Percentiles rank a stretch among this genome's conserved stretches.
Evolutionary conservation across 2,113 vertebrate genomes (phyloP).

Genomic region (Siphamia tubifer): DNA sequence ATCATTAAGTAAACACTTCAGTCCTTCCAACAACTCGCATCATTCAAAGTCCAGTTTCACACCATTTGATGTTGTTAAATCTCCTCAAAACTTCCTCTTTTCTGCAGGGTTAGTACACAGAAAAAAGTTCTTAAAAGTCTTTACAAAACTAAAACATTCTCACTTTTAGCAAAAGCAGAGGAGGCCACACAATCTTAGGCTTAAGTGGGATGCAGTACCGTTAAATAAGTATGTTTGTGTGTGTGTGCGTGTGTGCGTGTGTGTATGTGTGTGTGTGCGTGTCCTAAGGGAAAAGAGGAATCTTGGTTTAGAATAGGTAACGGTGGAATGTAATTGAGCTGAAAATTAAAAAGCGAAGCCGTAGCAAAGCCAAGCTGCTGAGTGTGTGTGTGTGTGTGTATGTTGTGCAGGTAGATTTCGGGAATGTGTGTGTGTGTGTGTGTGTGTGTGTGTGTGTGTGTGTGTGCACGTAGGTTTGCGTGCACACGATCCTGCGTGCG

Average conservation of each 20-base stretch:
- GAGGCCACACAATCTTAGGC: conserved; percentile 43
- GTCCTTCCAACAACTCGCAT: neutral
- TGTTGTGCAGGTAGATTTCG: conserved; percentile 20
- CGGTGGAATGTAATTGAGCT: conserved; percentile 80
- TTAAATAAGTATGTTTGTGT: conserved; percentile 48
- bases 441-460: conserved; percentile 33
- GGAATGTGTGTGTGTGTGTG: conserved; percentile 22
- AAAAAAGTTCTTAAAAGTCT: conserved; percentile 39
- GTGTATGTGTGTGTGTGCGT: conserved; percentile 13
- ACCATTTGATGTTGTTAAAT: neutral
- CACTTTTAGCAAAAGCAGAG: conserved; percentile 38
- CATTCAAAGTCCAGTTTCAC: neutral
- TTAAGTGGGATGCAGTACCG: conserved; percentile 55
- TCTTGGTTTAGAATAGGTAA: conserved; percentile 68
- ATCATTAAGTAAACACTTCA: neutral
- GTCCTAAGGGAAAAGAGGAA: conserved; percentile 53
- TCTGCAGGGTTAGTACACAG: neutral
- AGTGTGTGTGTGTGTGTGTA: conserved; percentile 20
- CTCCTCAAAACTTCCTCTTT: neutral
- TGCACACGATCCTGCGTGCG: neutral
- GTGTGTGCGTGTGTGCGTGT: conserved; percentile 10
- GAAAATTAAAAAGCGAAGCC: conserved; percentile 79
- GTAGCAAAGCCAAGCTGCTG: conserved; percentile 61
- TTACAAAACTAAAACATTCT: conserved; percentile 18
- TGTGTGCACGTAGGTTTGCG: conserved; percentile 6